Base-by-base conservation (phyloP, 2,888 invertebrate genomes). In the Drosophila recens region DNA sequence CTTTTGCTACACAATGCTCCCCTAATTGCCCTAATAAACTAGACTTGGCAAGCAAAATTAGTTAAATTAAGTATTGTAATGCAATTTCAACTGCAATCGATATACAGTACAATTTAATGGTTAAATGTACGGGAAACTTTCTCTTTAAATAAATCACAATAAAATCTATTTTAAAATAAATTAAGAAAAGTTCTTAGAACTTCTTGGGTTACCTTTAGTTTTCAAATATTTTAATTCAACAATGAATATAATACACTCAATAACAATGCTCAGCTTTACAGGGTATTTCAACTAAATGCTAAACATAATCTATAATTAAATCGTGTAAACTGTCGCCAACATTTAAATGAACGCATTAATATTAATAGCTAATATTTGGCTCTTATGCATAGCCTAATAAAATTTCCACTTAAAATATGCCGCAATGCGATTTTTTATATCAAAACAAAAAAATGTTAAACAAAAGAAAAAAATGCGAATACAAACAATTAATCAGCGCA, bases 251-350 rank as follows among this genome's bases (percentile, higher is more conserved):
- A 48, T 9, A 10, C 3, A 2, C 4, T 33, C 2, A 17, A n/a
- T 5, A 15, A 5, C 23, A 20, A 17, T 11, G 3, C 13, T n/a
- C 4, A 27, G 2, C 3, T 4, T 10, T 51, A 17, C 27, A 56
- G 56, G 42, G 58, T 45, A 72, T 27, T 10, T 1, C 33, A 36
- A 33, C 46, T n/a, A 20, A 38, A 48, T 15, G 6, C 43, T 52
- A 59, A 40, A 43, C 65, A 43, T 80, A 85, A 85, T 88, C 90
- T 85, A 85, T 87, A 87, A 85, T 84, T 89, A 84, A 89, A 84
- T 84, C 88, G 74, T 68, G 68, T 85, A 85, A 82, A 66, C 65
- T 71, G 70, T 54, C 65, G 69, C 49, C 53, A 30, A 66, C 57
- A 66, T 69, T 76, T 73, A 82, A 69, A 65, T 66, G 71, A 64